Conservation (phyloP, 1,140 invertebrate genomes). For the Aleiodes sp. region DNA sequence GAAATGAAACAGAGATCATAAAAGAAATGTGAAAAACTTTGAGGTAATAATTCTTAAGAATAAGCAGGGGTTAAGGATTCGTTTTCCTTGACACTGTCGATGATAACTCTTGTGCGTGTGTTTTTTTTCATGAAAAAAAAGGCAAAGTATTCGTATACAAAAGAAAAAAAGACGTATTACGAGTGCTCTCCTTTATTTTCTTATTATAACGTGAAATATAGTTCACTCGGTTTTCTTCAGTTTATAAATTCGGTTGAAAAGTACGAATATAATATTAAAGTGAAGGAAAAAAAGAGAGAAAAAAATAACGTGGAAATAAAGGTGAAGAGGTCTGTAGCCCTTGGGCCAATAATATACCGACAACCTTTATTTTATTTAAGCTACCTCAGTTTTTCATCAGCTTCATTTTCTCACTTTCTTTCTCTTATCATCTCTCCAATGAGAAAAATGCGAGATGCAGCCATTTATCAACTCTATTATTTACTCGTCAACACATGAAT, state of each 20-base stretch:
- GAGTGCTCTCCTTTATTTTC: conserved; percentile 27
- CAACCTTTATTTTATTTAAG: conserved; percentile 66
- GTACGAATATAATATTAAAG: conserved; percentile 11
- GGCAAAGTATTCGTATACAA: conserved; percentile 36
- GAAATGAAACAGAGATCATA: neutral
- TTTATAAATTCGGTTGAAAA: conserved; percentile 19
- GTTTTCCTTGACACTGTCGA: neutral
- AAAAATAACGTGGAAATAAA: conserved; percentile 7
- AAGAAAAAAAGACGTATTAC: conserved; percentile 18
- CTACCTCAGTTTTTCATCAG: conserved; percentile 64
- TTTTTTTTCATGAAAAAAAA: conserved; percentile 22
- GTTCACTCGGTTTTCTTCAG: conserved; percentile 19
- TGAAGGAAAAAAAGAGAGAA: conserved; percentile 20
- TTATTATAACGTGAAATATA: conserved; percentile 36
- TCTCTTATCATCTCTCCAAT: conserved; percentile 14
- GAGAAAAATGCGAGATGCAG: neutral
- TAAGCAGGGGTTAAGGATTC: neutral
- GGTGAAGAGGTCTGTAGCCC: conserved; percentile 28
- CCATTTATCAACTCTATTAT: neutral
- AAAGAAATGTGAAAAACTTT: conserved; percentile 5
- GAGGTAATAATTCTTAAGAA: neutral
- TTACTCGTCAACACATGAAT: neutral
- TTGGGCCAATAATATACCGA: conserved; percentile 60
- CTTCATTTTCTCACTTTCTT: conserved; percentile 55
- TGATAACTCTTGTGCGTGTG: conserved; percentile 4